These are phyloP conservation scores for Lasioglossum figueresi DNA, from an alignment of 2,888 invertebrate genomes.

Conservation along the genomic window DNA sequence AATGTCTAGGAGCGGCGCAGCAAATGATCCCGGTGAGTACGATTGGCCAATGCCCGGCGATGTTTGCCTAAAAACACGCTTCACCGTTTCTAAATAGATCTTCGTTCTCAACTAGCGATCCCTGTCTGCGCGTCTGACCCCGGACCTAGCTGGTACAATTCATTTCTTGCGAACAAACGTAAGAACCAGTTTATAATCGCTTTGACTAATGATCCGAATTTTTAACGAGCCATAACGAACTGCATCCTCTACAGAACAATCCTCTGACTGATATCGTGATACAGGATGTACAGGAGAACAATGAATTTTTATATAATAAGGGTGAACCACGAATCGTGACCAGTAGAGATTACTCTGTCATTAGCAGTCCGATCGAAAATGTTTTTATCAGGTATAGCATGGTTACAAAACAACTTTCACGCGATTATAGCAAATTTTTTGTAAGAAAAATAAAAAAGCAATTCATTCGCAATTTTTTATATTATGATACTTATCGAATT, in stretches of 20 bases:
- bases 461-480: no score
- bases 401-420: no score
- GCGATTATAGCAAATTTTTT: no score
- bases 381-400: no score
- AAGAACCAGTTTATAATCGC: background rate
- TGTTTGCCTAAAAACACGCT: constrained; percentile 14
- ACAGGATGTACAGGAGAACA: background rate
- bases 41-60: constrained; percentile 17
- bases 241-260: background rate
- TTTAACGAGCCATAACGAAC: background rate
- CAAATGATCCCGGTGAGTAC: constrained; percentile 30
- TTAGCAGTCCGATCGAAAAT: no score
- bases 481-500: no score
- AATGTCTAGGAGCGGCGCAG: constrained; percentile 38
- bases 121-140: background rate
- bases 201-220: background rate
- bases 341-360: no score
- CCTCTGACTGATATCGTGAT: background rate
- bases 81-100: background rate
- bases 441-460: no score
- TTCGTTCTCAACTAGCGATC: background rate
- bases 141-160: background rate
- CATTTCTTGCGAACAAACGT: background rate
- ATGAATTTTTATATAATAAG: no score
- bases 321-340: no score